These are phyloP conservation scores for Lordiphosa mommai DNA, from an alignment of 1,140 invertebrate species.

Conservation along the genomic window DNA sequence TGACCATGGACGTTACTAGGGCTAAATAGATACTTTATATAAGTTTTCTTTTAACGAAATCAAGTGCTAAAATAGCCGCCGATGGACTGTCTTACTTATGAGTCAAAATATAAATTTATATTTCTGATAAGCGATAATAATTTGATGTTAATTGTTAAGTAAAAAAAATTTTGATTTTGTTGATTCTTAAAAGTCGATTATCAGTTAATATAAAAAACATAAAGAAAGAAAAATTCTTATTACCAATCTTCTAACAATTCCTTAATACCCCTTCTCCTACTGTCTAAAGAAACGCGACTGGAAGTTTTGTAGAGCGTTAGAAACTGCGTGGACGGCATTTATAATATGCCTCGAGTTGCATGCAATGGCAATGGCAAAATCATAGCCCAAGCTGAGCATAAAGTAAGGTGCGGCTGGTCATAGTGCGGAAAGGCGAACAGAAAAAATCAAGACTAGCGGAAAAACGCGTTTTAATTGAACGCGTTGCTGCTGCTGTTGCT, in stretches of 20 bases:
- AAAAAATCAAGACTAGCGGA: constrained; percentile 46
- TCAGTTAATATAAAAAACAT: no score
- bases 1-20: no score
- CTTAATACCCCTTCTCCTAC: not conserved
- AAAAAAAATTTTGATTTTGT: no score
- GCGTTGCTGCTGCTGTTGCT: constrained; percentile 31
- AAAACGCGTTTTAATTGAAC: constrained; percentile 72
- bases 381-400: constrained; percentile 2
- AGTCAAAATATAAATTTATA: no score
- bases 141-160: no score
- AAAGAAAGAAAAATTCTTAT: no score
- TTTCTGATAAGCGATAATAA: no score
- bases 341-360: constrained; percentile 56
- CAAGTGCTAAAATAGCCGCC: no score
- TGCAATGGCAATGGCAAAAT: constrained; percentile 5
- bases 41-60: no score
- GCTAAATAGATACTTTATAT: no score
- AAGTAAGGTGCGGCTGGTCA: constrained; percentile 69
- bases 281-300: constrained; percentile 43
- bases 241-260: not conserved
- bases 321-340: constrained; percentile 76
- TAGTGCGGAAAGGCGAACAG: constrained; percentile 49
- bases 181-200: no score
- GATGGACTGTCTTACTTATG: no score
- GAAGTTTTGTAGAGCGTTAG: constrained; percentile 56